These are phyloP conservation scores for Tenualosa ilisha DNA, from an alignment of 2,797 vertebrate species.

Conservation along the genomic window DNA sequence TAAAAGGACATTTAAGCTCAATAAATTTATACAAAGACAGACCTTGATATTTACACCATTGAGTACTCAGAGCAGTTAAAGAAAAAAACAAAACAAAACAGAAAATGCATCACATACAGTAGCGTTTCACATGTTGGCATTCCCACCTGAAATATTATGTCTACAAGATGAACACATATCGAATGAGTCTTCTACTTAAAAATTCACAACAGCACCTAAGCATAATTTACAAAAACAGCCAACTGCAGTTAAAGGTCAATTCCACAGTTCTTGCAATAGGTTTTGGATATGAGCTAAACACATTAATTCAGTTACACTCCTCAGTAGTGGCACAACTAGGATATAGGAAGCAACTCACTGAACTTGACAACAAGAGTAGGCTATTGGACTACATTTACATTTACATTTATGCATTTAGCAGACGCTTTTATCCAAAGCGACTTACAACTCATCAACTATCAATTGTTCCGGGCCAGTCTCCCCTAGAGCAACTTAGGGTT, in stretches of 20 bases:
- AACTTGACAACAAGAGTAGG: neutral
- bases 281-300: neutral
- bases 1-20: neutral
- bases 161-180: too few species aligned
- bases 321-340: neutral
- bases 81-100: too few species aligned
- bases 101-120: neutral
- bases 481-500: too few species aligned
- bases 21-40: neutral
- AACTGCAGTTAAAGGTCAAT: neutral
- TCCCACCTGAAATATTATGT: neutral
- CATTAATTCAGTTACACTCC: neutral
- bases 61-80: neutral
- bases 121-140: neutral
- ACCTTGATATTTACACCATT: conserved; percentile 11
- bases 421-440: too few species aligned
- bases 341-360: neutral
- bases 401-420: too few species aligned
- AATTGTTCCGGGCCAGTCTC: too few species aligned
- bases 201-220: neutral
- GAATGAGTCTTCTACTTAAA: too few species aligned
- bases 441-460: too few species aligned
- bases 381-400: too few species aligned
- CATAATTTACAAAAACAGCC: neutral
- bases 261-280: neutral